phyloP scores from a whole-genome alignment of 92 coral and sea anemone species.

The Epizoanthus rinbou region DNA sequence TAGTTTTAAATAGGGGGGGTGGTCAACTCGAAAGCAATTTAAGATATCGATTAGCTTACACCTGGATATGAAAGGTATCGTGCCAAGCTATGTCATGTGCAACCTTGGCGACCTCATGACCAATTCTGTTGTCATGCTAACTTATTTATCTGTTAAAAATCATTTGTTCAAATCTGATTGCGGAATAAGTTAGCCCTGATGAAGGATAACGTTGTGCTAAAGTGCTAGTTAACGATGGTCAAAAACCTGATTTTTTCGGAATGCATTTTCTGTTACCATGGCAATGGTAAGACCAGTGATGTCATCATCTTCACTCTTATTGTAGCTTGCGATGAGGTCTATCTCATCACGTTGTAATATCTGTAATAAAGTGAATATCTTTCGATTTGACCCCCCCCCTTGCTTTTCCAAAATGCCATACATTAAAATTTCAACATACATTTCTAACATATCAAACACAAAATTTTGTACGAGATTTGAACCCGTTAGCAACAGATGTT shows the following conservation, averaged over 20 bases:
- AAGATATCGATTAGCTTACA: conserved; percentile 21
- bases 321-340: too few species aligned
- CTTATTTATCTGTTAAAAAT: neutral
- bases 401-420: too few species aligned
- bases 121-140: neutral
- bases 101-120: neutral
- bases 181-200: neutral
- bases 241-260: neutral
- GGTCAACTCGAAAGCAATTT: conserved; percentile 1
- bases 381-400: too few species aligned
- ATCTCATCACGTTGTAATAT: too few species aligned
- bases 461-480: too few species aligned
- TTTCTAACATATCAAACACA: too few species aligned
- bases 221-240: neutral
- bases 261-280: neutral
- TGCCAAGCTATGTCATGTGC: neutral
- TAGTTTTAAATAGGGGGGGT: conserved; percentile 11
- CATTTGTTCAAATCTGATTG: neutral
- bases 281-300: too few species aligned
- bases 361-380: too few species aligned
- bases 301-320: too few species aligned
- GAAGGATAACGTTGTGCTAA: neutral
- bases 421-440: too few species aligned
- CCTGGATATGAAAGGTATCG: neutral
- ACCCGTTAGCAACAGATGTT: too few species aligned